These are phyloP conservation scores for Peucedramus taeniatus DNA, from an alignment of 2,113 vertebrate genomes.

Conservation along the genomic window DNA sequence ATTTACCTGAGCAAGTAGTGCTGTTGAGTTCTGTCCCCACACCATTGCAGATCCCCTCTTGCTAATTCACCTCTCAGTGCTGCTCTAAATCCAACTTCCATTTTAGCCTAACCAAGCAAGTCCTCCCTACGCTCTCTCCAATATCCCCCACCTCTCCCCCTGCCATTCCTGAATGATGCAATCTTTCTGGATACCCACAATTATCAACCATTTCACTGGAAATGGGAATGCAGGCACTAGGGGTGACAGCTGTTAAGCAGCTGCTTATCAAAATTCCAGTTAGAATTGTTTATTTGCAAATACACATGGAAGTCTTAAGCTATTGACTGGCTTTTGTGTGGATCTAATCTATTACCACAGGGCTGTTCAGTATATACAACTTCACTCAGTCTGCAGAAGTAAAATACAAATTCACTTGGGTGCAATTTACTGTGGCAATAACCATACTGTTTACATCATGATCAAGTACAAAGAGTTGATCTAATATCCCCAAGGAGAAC, in stretches of 20 bases:
- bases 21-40: neutral
- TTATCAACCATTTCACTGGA: neutral
- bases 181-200: neutral
- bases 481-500: slow-evolving; percentile 17
- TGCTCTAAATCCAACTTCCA: neutral
- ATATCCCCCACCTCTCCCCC: neutral
- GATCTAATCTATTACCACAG: neutral
- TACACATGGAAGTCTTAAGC: neutral
- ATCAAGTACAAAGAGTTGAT: slow-evolving; percentile 10
- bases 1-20: neutral
- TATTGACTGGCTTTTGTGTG: neutral
- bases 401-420: slow-evolving; percentile 25
- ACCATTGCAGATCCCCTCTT: neutral
- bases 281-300: neutral
- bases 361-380: neutral
- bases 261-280: neutral
- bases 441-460: slow-evolving; percentile 2
- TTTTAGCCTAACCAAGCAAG: neutral
- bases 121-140: neutral
- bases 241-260: neutral
- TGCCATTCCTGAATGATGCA: neutral
- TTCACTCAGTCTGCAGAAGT: neutral
- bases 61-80: neutral
- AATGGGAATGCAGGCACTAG: neutral
- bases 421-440: slow-evolving; percentile 23